Conservation (phyloP, 2,888 invertebrate species). For the Microplitis deprimator region DNA sequence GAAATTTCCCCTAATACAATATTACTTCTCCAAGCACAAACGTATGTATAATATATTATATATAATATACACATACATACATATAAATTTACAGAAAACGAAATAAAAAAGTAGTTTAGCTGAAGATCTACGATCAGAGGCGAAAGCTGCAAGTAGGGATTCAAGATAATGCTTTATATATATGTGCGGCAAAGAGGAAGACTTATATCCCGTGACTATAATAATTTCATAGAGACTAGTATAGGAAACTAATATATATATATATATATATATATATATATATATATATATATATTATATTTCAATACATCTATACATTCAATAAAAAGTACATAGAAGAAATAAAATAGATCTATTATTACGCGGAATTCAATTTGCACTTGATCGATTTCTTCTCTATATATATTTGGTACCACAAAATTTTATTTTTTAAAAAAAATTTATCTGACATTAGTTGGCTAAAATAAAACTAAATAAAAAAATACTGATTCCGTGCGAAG, state of each 20-base stretch:
- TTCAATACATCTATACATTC: background rate
- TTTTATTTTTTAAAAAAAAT: background rate
- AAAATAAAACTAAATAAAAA: background rate
- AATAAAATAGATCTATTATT: background rate
- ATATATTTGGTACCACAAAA: background rate
- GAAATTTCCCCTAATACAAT: background rate
- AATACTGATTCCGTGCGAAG: background rate
- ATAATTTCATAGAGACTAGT: background rate
- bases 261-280: too few relatives aligned
- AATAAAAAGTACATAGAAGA: background rate
- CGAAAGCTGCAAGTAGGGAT: background rate
- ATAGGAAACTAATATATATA: background rate
- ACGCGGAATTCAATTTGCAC: background rate
- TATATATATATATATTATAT: background rate
- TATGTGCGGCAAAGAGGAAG: background rate
- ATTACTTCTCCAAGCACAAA: background rate
- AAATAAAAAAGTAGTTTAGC: background rate
- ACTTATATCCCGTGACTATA: background rate
- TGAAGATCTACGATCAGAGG: background rate
- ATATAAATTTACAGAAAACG: background rate
- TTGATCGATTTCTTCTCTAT: background rate
- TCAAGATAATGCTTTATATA: background rate
- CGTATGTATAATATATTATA: background rate
- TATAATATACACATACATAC: background rate
- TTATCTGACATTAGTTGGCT: background rate